Conservation (phyloP, 2,113 vertebrate genomes). For the Poeciliopsis turrubarensis region DNA sequence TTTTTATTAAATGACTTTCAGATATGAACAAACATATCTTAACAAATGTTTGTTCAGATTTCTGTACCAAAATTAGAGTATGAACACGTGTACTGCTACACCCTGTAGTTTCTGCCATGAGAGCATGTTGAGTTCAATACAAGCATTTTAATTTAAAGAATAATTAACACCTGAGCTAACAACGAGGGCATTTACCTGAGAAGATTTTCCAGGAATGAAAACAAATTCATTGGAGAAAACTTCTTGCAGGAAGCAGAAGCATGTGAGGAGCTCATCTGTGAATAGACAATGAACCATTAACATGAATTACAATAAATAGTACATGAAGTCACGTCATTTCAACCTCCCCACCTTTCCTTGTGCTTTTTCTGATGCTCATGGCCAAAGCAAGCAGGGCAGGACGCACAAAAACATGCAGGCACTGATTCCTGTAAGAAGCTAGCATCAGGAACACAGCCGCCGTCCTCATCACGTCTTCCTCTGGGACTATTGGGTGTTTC, state of each 20-base stretch:
- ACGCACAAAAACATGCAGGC: constrained; percentile 86
- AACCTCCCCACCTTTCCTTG: constrained; percentile 80
- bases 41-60: background rate
- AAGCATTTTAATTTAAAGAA: background rate
- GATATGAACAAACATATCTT: no score
- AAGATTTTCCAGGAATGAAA: constrained; percentile 84
- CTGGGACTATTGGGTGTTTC: constrained; percentile 52
- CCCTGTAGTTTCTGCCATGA: background rate
- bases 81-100: background rate
- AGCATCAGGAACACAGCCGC: constrained; percentile 84
- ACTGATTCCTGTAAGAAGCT: constrained; percentile 90
- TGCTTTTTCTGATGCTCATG: constrained; percentile 74
- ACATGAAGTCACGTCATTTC: fast-evolving
- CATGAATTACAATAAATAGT: background rate
- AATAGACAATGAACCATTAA: constrained; percentile 7
- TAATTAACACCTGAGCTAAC: constrained; percentile 6
- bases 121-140: background rate
- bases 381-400: constrained; percentile 86
- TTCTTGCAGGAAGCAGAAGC: constrained; percentile 86
- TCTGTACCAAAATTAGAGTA: background rate
- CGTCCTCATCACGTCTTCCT: constrained; percentile 74
- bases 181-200: constrained; percentile 80
- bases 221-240: constrained; percentile 91
- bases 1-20: no score
- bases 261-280: constrained; percentile 86